A percentile compares a stretch with the other conserved stretches of the same genome.
phyloP scores from a whole-genome alignment of 1,140 invertebrate species.

The Cydia pomonella region DNA sequence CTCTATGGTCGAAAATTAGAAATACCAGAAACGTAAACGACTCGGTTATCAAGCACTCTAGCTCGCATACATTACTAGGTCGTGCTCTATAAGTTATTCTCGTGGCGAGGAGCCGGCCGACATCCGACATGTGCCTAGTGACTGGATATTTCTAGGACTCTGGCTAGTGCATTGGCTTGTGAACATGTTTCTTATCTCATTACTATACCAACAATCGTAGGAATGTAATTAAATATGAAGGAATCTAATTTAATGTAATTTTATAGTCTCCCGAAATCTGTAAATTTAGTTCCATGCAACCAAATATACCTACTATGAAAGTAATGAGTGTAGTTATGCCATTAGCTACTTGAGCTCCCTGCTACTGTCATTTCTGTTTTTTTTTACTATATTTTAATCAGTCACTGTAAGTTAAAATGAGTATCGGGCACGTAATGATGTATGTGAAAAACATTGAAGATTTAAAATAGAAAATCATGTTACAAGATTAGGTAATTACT shows the following conservation, averaged over 20 bases:
- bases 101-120: not conserved
- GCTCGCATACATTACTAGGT: slow-evolving; percentile 3
- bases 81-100: slow-evolving; percentile 29
- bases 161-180: not conserved
- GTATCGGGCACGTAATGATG: not conserved
- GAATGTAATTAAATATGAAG: not conserved
- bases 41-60: too few relatives aligned
- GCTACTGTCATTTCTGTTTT: too few relatives aligned
- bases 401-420: not conserved
- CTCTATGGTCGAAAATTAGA: too few relatives aligned
- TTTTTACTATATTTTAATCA: too few relatives aligned
- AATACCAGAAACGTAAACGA: too few relatives aligned
- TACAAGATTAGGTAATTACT: slow-evolving; percentile 5
- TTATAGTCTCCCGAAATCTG: not conserved
- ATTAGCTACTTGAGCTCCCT: too few relatives aligned
- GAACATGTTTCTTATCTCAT: not conserved
- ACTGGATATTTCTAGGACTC: slow-evolving; percentile 8
- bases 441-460: not conserved
- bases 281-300: not conserved
- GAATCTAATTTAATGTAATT: too few relatives aligned
- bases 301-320: too few relatives aligned
- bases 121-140: not conserved
- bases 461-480: slow-evolving; percentile 9
- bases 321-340: too few relatives aligned
- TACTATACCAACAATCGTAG: not conserved